Conservation (phyloP, 35 echinoderm and acorn worm genomes). For the Holothuria glaberrima region DNA sequence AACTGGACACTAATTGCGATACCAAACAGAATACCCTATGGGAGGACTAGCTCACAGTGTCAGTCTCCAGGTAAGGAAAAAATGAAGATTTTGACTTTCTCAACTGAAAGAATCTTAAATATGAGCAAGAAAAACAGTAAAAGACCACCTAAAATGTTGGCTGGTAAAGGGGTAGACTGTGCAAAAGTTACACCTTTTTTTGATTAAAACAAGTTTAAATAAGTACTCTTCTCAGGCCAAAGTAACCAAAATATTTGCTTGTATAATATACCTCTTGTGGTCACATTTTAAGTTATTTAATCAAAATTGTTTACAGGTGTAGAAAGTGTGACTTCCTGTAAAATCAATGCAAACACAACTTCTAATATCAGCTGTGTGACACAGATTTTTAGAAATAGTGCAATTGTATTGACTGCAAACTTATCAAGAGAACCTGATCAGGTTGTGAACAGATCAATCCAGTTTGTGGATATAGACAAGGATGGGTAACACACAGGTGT, state of each 20-base stretch:
- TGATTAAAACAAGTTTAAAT: not conserved
- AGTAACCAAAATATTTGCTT: not conserved
- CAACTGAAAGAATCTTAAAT: too few relatives aligned
- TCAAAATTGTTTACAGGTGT: not conserved
- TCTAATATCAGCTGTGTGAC: not conserved
- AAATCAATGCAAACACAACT: not conserved
- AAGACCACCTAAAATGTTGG: not conserved
- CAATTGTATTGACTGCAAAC: not conserved
- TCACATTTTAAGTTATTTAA: not conserved
- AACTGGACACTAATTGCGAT: too few relatives aligned
- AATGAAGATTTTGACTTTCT: too few relatives aligned
- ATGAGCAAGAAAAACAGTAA: too few relatives aligned
- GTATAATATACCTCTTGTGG: not conserved
- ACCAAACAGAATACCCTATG: too few relatives aligned
- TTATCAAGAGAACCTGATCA: not conserved
- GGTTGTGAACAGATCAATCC: not conserved
- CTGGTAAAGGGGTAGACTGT: not conserved
- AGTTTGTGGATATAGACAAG: not conserved
- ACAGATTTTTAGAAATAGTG: not conserved
- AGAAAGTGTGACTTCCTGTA: not conserved
- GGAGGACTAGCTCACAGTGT: too few relatives aligned
- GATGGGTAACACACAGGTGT: not conserved
- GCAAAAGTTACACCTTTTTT: not conserved
- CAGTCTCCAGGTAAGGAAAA: too few relatives aligned
- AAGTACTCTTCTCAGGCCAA: not conserved